Percentiles rank a stretch among this genome's conserved stretches.
phyloP scores from a whole-genome alignment of 2,888 invertebrate species.

The Netelia melanura region DNA sequence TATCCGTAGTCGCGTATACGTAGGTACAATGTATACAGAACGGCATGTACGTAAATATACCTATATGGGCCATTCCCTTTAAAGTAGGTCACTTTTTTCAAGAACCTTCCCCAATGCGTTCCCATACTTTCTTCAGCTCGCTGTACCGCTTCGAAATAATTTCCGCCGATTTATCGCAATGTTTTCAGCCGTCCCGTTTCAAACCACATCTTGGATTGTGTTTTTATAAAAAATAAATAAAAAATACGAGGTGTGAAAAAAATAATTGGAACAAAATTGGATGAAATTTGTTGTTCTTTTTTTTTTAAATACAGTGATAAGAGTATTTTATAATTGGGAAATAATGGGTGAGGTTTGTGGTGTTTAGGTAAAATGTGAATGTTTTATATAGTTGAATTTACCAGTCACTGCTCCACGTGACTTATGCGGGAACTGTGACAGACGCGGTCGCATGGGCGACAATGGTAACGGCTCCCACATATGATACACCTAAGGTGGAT shows the following conservation, averaged over 20 bases:
- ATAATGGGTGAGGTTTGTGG: too few species aligned
- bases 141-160: neutral
- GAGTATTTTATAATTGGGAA: too few species aligned
- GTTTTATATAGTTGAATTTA: slow-evolving; percentile 31
- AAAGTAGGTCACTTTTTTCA: too few species aligned
- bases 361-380: neutral
- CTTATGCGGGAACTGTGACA: slow-evolving; percentile 55
- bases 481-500: slow-evolving; percentile 61
- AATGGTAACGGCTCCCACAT: slow-evolving; percentile 67
- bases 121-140: too few species aligned
- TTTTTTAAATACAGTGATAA: too few species aligned
- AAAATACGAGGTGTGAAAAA: too few species aligned
- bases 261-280: too few species aligned
- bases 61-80: neutral
- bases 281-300: too few species aligned
- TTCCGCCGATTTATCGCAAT: neutral
- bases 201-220: too few species aligned
- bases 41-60: neutral
- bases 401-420: slow-evolving; percentile 42
- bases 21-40: neutral
- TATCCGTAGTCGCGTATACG: slow-evolving; percentile 20
- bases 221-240: too few species aligned
- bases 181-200: too few species aligned
- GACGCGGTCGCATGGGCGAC: slow-evolving; percentile 57
- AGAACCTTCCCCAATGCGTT: too few species aligned